Evolutionary conservation across 2,888 invertebrate species (phyloP).

Genomic region (Ametastegia equiseti): DNA sequence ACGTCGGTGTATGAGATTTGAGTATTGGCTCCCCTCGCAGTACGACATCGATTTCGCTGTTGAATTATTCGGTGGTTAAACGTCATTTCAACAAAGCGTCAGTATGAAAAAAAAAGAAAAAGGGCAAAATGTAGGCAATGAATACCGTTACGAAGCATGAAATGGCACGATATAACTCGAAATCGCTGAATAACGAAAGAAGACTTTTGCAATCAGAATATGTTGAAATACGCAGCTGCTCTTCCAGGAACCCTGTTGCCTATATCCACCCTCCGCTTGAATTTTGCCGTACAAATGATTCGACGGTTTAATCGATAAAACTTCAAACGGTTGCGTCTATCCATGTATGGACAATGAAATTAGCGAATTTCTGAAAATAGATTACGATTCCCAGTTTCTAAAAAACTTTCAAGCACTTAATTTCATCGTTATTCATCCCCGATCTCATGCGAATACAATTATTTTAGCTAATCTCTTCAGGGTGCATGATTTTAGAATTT

Average conservation of each 20-base stretch:
- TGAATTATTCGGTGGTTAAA: background rate
- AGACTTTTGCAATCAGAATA: background rate
- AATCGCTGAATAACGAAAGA: background rate
- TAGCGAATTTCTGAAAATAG: background rate
- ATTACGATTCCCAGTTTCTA: background rate
- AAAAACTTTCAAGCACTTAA: background rate
- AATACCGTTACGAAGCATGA: background rate
- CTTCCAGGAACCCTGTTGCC: background rate
- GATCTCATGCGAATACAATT: background rate
- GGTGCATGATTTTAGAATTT: background rate
- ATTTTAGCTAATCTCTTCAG: too few species aligned
- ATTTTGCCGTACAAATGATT: background rate
- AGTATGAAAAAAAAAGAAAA: background rate
- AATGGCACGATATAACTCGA: background rate
- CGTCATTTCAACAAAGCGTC: background rate
- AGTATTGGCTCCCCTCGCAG: background rate
- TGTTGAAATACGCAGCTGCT: background rate
- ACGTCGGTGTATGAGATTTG: too few species aligned
- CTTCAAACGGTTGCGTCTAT: background rate
- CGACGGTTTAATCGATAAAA: constrained; percentile 6
- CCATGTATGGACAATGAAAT: background rate
- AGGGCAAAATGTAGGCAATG: background rate
- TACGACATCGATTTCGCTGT: background rate
- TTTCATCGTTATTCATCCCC: background rate
- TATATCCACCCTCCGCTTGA: background rate